phyloP scores from a whole-genome alignment of 2,797 vertebrate species.

The Hoplostethus mediterraneus region DNA sequence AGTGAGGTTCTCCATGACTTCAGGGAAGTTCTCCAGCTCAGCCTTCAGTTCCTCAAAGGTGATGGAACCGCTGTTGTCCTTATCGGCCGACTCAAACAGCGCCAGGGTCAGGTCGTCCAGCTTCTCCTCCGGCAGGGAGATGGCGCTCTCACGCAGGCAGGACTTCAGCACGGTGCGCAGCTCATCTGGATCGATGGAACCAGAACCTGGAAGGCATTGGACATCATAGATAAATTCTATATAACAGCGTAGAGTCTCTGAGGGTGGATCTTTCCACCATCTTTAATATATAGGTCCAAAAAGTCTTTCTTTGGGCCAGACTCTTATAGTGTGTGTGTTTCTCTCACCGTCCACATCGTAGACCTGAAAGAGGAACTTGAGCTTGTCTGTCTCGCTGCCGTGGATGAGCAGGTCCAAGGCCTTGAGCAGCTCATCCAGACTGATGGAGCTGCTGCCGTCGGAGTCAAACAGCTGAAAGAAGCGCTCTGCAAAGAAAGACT shows the following conservation, averaged over 20 bases:
- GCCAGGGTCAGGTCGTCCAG: conserved; percentile 88
- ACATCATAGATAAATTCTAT: too few relatives aligned
- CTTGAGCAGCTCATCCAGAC: conserved; percentile 87
- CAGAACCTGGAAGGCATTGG: conserved; percentile 34
- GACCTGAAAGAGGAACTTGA: conserved; percentile 94
- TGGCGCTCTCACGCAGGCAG: conserved; percentile 89
- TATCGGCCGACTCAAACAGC: conserved; percentile 90
- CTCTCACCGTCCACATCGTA: conserved; percentile 91
- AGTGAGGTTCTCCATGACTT: conserved; percentile 93
- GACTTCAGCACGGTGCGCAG: conserved; percentile 87
- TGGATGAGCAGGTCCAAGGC: conserved; percentile 88
- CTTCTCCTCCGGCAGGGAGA: conserved; percentile 90
- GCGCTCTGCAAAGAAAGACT: conserved; percentile 93
- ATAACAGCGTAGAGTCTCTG: too few relatives aligned
- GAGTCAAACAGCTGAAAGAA: conserved; percentile 91
- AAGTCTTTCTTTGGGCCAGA: too few relatives aligned
- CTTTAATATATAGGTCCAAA: too few relatives aligned
- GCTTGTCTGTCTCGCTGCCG: conserved; percentile 87
- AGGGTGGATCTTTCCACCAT: too few relatives aligned
- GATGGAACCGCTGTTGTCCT: conserved; percentile 89
- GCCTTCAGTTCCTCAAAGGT: conserved; percentile 91
- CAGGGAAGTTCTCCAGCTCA: conserved; percentile 89
- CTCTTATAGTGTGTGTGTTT: neutral
- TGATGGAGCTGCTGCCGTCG: conserved; percentile 89
- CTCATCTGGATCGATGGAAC: conserved; percentile 90